Conservation (phyloP, 2,113 vertebrate genomes). For the Mystacornis crossleyi region DNA sequence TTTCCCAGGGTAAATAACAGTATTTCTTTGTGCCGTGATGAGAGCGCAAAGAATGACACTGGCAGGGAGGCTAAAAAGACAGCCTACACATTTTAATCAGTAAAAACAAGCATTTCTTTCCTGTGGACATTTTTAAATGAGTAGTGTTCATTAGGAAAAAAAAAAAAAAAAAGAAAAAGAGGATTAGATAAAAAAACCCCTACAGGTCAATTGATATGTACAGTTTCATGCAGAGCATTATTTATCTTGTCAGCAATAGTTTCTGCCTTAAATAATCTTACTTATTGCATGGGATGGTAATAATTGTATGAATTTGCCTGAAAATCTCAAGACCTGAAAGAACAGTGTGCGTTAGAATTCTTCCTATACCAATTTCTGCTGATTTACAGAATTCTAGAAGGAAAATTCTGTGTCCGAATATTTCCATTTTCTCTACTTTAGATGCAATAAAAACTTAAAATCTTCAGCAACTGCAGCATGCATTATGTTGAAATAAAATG, state of each 20-base stretch:
- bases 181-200: neutral
- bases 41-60: neutral
- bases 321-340: neutral
- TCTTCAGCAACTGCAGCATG: neutral
- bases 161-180: neutral
- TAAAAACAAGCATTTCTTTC: constrained; percentile 6
- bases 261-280: neutral
- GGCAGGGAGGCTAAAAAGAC: constrained; percentile 1
- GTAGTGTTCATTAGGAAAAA: neutral
- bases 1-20: constrained; percentile 87
- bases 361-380: neutral
- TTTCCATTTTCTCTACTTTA: neutral
- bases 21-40: constrained; percentile 61
- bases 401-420: neutral
- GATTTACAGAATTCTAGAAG: neutral
- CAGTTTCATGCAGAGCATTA: neutral
- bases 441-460: neutral
- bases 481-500: neutral
- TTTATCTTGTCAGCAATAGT: neutral
- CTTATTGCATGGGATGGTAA: neutral
- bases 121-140: constrained; percentile 43
- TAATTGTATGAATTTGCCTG: neutral
- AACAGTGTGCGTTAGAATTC: neutral
- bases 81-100: constrained; percentile 41
- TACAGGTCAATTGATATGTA: neutral